Conservation (phyloP, 2,113 vertebrate genomes). For the Callospermophilus lateralis region DNA sequence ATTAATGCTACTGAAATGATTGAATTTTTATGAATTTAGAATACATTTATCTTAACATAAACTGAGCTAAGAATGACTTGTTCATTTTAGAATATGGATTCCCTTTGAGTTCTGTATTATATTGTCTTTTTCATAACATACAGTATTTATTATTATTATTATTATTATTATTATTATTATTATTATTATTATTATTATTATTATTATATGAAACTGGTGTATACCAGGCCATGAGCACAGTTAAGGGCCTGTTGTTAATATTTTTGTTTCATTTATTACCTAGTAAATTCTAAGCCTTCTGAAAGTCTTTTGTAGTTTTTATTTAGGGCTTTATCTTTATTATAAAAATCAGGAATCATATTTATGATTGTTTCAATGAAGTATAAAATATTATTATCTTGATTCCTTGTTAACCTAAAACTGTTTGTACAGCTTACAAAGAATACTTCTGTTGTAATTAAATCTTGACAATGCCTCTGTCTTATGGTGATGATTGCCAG, state of each 20-base stretch:
- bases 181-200: no score
- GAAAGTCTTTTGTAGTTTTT: neutral
- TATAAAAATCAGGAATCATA: conserved; percentile 38
- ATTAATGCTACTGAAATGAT: neutral
- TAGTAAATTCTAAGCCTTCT: neutral
- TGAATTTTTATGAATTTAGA: neutral
- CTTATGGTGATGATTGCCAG: neutral
- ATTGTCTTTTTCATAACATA: neutral
- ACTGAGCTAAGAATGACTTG: neutral
- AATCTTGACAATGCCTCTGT: conserved; percentile 41
- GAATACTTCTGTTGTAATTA: conserved; percentile 50
- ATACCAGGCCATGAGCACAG: neutral
- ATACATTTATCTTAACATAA: neutral
- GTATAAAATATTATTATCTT: conserved; percentile 45
- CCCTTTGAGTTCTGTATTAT: neutral
- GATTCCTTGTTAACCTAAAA: conserved; percentile 43
- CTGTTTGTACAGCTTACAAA: conserved; percentile 59
- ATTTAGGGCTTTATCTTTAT: neutral
- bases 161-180: neutral
- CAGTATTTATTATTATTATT: neutral
- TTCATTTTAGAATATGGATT: conserved; percentile 6
- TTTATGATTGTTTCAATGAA: conserved; percentile 5
- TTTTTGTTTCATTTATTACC: neutral
- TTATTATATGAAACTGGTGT: neutral
- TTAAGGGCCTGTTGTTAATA: neutral